Base-by-base conservation (phyloP, 30 jellyfish, hydroid and myxozoan genomes). In the Mastigias papua region DNA sequence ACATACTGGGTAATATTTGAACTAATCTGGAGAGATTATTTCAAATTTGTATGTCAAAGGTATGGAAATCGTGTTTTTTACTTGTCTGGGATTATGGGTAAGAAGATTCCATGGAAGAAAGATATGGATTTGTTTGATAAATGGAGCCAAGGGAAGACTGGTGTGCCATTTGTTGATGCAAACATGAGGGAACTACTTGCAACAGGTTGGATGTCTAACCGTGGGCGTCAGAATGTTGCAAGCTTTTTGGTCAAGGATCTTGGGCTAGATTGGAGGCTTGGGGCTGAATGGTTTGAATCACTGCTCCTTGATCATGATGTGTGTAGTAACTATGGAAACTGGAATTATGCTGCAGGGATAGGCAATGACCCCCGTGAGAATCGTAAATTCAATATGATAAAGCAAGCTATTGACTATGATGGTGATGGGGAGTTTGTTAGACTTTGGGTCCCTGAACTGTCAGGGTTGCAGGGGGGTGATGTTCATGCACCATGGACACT, bases 201-300 rank as follows among this genome's bases (percentile, higher is more conserved):
- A 23, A 89, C 97, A 0, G 97, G 97, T n/a, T 89, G 97, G 97
- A 89, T 89, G 97, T 89, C 97, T 0, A 89, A 89, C 50, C 83
- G 97, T 4, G 97, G 97, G 28, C 65, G 97, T 20, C 97, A 89
- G 30, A 89, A 89, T 81, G 97, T 89, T 1, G 97, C 97, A 0
- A 89, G 97, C 68, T 89, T 89, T 60, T 62, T 89, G 19, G 90
- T 81, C 17, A 89, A 89, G 67, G 97, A 89, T 46, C 89, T 89
- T 30, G 82, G 87, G n/a, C 33, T 89, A 28, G 97, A 89, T 46
- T 89, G 97, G 97, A 70, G 97, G 83, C 88, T 89, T 64, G 97
- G 97, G 22, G 97, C 97, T 1, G 97, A 89, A n/a, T 89, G 97
- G 97, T 89, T 89, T 48, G 97, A 89, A 48, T 89, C 97, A 16